phyloP scores from a whole-genome alignment of 2,797 vertebrate species.

The Lophotriccus pileatus region DNA sequence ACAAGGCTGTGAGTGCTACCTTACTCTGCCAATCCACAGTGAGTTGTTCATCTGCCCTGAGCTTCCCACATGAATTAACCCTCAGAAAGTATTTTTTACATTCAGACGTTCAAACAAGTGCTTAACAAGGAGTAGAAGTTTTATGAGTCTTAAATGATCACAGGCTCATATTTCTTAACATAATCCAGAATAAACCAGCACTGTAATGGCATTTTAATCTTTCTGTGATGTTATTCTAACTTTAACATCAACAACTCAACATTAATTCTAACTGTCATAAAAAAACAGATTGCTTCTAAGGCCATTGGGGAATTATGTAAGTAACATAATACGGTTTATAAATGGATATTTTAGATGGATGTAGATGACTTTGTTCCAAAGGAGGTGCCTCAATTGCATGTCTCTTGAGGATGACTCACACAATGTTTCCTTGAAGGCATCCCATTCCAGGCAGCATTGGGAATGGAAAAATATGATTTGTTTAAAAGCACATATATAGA shows the following conservation, averaged over 20 bases:
- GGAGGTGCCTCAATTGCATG: background rate
- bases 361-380: conserved; percentile 27
- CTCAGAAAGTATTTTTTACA: background rate
- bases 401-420: conserved; percentile 53
- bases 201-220: conserved; percentile 31
- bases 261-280: conserved; percentile 9
- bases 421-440: conserved; percentile 28
- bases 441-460: conserved; percentile 19
- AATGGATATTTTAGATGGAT: conserved; percentile 1
- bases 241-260: conserved; percentile 7
- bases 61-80: background rate
- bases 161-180: background rate
- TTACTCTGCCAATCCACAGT: background rate
- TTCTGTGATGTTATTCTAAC: background rate
- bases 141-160: background rate
- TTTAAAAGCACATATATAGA: conserved; percentile 2
- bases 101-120: background rate
- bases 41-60: background rate
- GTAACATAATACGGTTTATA: conserved; percentile 16
- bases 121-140: conserved; percentile 3
- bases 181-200: conserved; percentile 6
- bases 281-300: background rate
- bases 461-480: background rate
- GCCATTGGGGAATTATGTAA: background rate
- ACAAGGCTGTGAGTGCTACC: background rate